phyloP scores from a whole-genome alignment of 2,888 invertebrate genomes.

The Galerucella nymphaeae region DNA sequence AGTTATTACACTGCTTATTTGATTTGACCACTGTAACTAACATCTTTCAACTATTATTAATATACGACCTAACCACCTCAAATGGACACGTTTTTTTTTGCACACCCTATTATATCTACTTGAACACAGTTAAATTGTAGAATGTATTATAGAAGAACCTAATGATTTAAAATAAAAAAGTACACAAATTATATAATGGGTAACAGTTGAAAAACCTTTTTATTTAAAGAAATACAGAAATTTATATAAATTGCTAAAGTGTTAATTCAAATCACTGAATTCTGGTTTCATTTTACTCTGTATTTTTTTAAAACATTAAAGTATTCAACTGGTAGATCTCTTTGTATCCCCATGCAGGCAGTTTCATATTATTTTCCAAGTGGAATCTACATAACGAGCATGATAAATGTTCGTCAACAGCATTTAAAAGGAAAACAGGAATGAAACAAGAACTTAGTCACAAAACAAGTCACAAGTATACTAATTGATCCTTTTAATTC shows the following conservation, averaged over 20 bases:
- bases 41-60: background rate
- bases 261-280: background rate
- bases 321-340: background rate
- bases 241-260: background rate
- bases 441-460: no score
- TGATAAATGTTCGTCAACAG: no score
- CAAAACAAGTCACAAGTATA: no score
- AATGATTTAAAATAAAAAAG: constrained; percentile 1
- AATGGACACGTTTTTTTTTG: background rate
- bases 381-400: no score
- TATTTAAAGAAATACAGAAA: background rate
- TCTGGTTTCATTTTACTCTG: background rate
- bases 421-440: no score
- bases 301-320: background rate
- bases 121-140: background rate
- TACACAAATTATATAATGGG: background rate
- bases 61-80: background rate
- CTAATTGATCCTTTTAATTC: background rate
- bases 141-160: background rate
- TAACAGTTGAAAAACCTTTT: background rate
- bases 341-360: background rate
- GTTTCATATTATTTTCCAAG: background rate
- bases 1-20: background rate
- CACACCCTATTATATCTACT: background rate
- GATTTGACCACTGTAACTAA: background rate